Base-by-base conservation (phyloP, 2,888 invertebrate genomes). In the Ecliptopera silaceata region DNA sequence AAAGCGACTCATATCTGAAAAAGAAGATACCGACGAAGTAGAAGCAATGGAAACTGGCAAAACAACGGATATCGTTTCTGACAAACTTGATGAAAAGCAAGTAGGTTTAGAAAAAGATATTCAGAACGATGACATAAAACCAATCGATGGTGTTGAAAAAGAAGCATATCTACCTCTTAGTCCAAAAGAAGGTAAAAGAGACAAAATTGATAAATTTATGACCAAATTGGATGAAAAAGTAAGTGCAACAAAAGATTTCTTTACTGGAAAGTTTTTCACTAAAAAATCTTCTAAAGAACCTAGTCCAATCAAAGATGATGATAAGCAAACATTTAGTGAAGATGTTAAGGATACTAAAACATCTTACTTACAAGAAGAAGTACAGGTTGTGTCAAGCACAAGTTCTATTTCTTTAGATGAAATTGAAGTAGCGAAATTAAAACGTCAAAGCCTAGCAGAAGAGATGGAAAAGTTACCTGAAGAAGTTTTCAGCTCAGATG, bases 81-180 rank as follows among this genome's bases (percentile, higher is more conserved):
- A 75, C 80, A 75, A 74, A 86, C 85, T 86, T 86, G 87, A 85
- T 82, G 60, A 69, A 64, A 82, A 70, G 82, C 86, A 86, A 86
- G 85, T 85, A 74, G 68, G 80, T 83, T 72, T 74, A 80, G 86
- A 86, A 79, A 83, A 76, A 68, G 72, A 79, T 76, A 70, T 70
- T 59, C 52, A 52, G 17, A 50, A 56, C 13, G 41, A 57, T 56
- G 61, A 69, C 52, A 45, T 46, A 3, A 32, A 38, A 18, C n/a
- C 39, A 50, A 69, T 72, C 71, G 77, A 78, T 77, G 76, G 75
- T 69, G 68, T 61, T 32, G 75, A 77, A 59, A 72, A 72, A 43
- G 71, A 70, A 56, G 62, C 69, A 29, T 72, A 69, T 49, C 71
- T 68, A 31, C 66, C 61, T 64, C 67, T 42, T 65, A 74, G 48